Evolutionary conservation across 2,797 vertebrate species (phyloP), one percentile per base, ranked within the genome.

Genomic region (Tadarida brasiliensis): DNA sequence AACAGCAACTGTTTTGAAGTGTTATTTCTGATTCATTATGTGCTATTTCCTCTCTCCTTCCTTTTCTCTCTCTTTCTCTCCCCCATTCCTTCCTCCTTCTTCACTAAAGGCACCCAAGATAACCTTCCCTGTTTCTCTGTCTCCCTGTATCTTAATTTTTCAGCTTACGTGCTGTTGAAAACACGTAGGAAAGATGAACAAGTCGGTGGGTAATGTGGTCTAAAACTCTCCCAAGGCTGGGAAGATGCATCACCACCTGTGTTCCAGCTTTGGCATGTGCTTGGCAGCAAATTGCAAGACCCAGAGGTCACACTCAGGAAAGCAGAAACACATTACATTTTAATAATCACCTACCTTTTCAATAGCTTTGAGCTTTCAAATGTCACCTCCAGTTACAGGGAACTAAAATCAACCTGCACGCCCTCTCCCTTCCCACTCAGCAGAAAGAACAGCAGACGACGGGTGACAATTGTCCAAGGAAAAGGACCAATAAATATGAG

Each of bases 11-110:
- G 96, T 92, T 98, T 94, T 96, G 87, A 97, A 98, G 97, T 98
- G 97, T 97, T 98, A 96, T 97, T 97, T 97, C 97, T 96, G 96
- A 98, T 97, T 98, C 98, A 98, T 97, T 98, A 97, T 97, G 91
- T 98, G 97, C 94, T 95, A 16, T 61, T 71, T 96, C 92, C 96
- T 44, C 4, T 97, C 94, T 54, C 22, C 57, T 20, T 49, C 14
- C 19, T 4, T 39, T 22, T 39, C 30, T 20, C 7, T 22, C 44
- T 91, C 28, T 44, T 28, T 68, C 68, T 74, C 33, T 26, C 1
- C 33, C 22, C 19, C 47, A n/a, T 15, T 83, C 47, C 7, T 39
- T 61, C 39, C 24, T 97, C 92, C 96, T 16, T 7, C 96, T 97
- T 96, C 96, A 97, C 97, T 97, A 97, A 97, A 97, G 96, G 94